Conservation (phyloP, 2,888 invertebrate genomes). For the Ferrisia virgata region DNA sequence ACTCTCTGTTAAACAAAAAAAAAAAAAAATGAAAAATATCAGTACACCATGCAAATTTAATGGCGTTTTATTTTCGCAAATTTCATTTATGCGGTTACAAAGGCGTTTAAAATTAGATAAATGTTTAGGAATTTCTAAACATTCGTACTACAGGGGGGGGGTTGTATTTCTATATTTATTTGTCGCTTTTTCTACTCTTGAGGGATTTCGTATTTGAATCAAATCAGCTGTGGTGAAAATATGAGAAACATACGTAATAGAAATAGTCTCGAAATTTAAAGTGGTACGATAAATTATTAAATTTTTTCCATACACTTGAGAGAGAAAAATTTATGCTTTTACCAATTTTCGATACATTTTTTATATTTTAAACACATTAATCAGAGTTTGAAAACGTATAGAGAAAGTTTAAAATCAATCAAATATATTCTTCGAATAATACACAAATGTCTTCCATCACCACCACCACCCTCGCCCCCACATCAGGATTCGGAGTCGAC, state of each 20-base stretch:
- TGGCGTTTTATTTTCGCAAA: not conserved
- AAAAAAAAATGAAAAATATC: too few species aligned
- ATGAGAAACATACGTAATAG: not conserved
- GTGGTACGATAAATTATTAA: not conserved
- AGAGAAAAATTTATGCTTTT: not conserved
- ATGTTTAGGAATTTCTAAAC: too few species aligned
- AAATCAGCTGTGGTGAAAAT: not conserved
- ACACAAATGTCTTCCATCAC: too few species aligned
- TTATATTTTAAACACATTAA: too few species aligned
- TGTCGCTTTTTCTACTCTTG: not conserved
- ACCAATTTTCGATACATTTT: too few species aligned
- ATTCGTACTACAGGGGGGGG: not conserved
- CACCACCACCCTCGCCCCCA: too few species aligned
- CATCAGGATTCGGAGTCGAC: too few species aligned
- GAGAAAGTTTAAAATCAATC: too few species aligned
- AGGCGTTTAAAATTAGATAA: not conserved
- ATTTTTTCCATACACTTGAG: not conserved
- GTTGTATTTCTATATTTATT: too few species aligned
- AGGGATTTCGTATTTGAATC: not conserved
- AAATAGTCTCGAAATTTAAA: not conserved
- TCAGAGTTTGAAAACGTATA: too few species aligned
- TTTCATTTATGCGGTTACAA: not conserved
- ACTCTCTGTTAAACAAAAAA: conserved; percentile 54
- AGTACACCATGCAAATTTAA: not conserved
- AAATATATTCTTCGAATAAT: too few species aligned